These are phyloP conservation scores for Drosophila rufa DNA, from an alignment of 1,140 invertebrate genomes.

Conservation along the genomic window DNA sequence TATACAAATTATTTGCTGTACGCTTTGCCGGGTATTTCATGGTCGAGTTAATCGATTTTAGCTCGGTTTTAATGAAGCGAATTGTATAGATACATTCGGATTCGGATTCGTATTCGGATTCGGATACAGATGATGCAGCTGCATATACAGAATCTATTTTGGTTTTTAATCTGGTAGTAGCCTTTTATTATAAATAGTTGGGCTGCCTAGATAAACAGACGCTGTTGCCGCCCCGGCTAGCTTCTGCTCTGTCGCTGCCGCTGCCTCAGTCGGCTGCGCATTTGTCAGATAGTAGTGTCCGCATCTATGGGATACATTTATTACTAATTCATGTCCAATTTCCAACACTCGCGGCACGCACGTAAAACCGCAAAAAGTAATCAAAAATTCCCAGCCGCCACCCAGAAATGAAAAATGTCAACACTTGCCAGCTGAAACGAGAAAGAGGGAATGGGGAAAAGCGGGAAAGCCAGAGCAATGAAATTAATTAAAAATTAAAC, in stretches of 20 bases:
- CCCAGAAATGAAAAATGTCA: constrained; percentile 29
- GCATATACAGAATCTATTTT: constrained; percentile 68
- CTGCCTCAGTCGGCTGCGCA: neutral
- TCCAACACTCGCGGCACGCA: constrained; percentile 31
- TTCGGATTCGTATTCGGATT: constrained; percentile 12
- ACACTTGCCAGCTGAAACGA: constrained; percentile 8
- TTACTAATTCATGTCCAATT: constrained; percentile 52
- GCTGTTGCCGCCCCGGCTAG: neutral
- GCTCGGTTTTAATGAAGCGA: constrained; percentile 10
- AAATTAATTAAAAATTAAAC: constrained; percentile 4
- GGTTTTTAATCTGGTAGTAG: constrained; percentile 72
- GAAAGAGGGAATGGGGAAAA: neutral
- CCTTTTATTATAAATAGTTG: constrained; percentile 80
- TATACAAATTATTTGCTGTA: too few relatives aligned
- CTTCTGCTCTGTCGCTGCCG: constrained; percentile 1
- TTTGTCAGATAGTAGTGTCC: neutral
- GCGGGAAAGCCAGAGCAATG: neutral
- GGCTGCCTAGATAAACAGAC: constrained; percentile 74
- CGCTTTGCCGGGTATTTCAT: constrained; percentile 2
- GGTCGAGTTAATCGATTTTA: neutral
- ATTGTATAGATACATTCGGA: constrained; percentile 56
- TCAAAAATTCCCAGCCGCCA: constrained; percentile 23
- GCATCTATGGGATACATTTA: constrained; percentile 22
- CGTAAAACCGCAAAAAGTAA: constrained; percentile 35
- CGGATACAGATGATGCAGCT: constrained; percentile 41